Base-by-base conservation (phyloP, 2,113 vertebrate genomes). In the human (Homo sapiens) region DNA sequence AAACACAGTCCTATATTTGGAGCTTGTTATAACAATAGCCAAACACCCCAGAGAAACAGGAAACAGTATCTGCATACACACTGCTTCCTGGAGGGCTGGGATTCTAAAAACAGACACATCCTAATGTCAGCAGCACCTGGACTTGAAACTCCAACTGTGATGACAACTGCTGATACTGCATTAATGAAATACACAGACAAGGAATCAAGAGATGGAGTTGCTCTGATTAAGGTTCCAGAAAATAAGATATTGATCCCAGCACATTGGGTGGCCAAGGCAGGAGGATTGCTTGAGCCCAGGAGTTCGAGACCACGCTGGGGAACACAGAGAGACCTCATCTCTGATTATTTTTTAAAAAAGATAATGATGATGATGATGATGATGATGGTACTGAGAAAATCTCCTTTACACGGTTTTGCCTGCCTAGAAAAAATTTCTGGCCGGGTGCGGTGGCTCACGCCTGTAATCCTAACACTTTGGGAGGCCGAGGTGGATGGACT, bases 131-230 rank as follows among this genome's bases (percentile, higher is more conserved):
- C 12, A 81, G 43, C 20, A 27, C 43, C 50, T 4, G 30, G 35
- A 40, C 76, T 43, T 2, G 30, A 48, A 27, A 12, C 20, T 17
- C 13, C 80, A 17, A 57, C 13, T 0, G 59, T 22, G 25, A 68
- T 10, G 40, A 32, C 9, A 48, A 48, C 40, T 35, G 14, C 17
- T 27, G 48, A 27, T 30, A 18, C n/a, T 1, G 23, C n/a, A 30
- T 1, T n/a, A 40, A 57, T 0, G 8, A 66, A 70, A 30, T 25
- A 32, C 3, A 0, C 0, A n/a, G 32, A 95, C 1, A 7, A 38
- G 68, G 45, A 93, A 79, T 72, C 32, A 48, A 79, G 30, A 73
- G 35, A 45, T 8, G 17, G 25, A 32, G 32, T 73, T 48, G 35
- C 83, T 87, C 57, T 72, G 5, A 27, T 25, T 14, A 84, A 48